Evolutionary conservation across 2,888 invertebrate species (phyloP), one percentile per base, ranked within the genome.

Genomic region (Oscheius sp.): DNA sequence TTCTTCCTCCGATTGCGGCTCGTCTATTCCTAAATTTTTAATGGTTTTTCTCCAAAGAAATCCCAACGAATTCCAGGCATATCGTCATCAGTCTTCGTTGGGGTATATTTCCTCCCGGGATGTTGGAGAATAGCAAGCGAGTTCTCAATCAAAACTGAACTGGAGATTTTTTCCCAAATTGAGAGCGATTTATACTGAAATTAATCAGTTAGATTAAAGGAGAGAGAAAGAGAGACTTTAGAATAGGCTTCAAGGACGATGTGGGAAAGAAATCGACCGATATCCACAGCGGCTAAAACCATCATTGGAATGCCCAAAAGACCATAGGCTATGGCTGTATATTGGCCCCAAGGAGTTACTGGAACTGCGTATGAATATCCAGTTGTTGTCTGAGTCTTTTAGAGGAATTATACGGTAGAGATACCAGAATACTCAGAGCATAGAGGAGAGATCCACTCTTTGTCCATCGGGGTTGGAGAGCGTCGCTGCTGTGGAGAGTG

Each of bases 261-360:
- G 52, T 83, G 81, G n/a, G 84, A 86, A 1, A 86, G 65, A 64
- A 86, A 86, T 31, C 84, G 76, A 27, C 86, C 86, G 34, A 86
- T 82, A 72, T 86, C 86, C 6, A 86, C 85, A 3, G 86, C 86
- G 6, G 84, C 84, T 23, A 86, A 67, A 12, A 86, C 79, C 83
- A 84, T 86, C 63, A 86, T 50, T 17, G 86, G 84, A 61, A 86
- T 84, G 12, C 84, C 76, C 20, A 79, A 39, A 15, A 76, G 65
- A 17, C 86, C 86, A 68, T 86, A 86, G 29, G 77, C 81, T 1
- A 86, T 83, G 17, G 86, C 82, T 20, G 79, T 66, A 45, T 76
- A 78, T 57, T 86, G 83, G 1, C 85, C 86, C n/a, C 72, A 33
- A 3, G 75, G 69, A 3, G 86, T 86, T 17, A 79, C 74, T 1